Base-by-base conservation (phyloP, 2,113 vertebrate genomes). In the Ivindomyrus marchei region DNA sequence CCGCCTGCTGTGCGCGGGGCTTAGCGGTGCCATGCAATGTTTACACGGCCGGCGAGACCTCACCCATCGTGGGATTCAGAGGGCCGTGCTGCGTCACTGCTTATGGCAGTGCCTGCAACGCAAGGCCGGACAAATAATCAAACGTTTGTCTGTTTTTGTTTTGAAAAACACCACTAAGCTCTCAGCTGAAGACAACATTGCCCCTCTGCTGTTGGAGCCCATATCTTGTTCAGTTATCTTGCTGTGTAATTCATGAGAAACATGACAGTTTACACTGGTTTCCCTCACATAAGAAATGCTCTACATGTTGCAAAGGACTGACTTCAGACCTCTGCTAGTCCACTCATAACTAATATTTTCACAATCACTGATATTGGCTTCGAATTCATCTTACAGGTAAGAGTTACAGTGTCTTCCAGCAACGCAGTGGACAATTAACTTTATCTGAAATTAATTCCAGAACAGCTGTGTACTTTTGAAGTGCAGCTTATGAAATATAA, bases 1-100 rank as follows among this genome's bases (percentile, higher is more conserved):
- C 93, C 49, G 91, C 91, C 77, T 92, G 93, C 93, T 93, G 94
- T 89, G 94, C 52, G 39, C 88, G 90, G 89, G 91, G 93, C 91
- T 91, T 92, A 93, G 92, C 92, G 92, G 90, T 90, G 90, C 90
- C 88, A 93, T 92, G 91, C 91, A 91, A 92, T 93, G 91, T 91
- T 92, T 87, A 87, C 50, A 36, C 49, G 50, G 1, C 8, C 11
- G 31, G 6, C 50, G 50, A 52, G 47, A 39, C 45, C 8, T 46
- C 39, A 39, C 45, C 42, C 39, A 47, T 85, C 45, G 24, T 6
- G 83, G 42, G 83, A 45, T 47, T 45, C 39, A n/a, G 39, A 47
- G 74, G 74, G 17, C 31, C 36, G 0, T 42, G 74, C 74, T 80
- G 74, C 15, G 36, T 80, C 74, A 70, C n/a, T 31, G 62, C 62